Evolutionary conservation across 2,797 vertebrate species (phyloP), one percentile per base, ranked within the genome.

Genomic region (Percopsis omiscomaycus): DNA sequence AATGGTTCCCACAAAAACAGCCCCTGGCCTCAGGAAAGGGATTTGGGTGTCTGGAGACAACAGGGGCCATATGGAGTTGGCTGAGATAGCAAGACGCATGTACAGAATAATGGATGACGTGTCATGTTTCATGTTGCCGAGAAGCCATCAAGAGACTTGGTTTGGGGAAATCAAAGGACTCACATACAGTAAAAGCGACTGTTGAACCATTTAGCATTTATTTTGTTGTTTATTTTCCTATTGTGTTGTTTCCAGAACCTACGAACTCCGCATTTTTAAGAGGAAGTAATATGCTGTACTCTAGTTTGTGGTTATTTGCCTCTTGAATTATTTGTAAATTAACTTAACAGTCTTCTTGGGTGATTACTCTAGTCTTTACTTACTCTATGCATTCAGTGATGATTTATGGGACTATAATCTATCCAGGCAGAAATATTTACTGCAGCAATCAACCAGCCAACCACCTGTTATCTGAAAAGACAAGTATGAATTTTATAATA

Each of bases 71-170:
- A 93, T 94, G 93, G 92, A 93, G 89, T 75, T 45, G 86, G 90
- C 89, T 84, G 85, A 88, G 89, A 91, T 88, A 89, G 91, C 89
- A 85, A 82, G 88, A 85, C 90, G 86, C 87, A 91, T 86, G 84
- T 91, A 89, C 89, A 91, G 91, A 93, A 93, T 94, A 93, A 94
- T 94, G 88, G 91, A 94, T 94, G 93, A 92, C 74, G 89, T 94
- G 92, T 93, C 93, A 92, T 93, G 92, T 94, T 93, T 92, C 90
- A 91, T 93, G 92, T 91, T 91, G 92, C 90, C 58, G 86, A 85
- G 89, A 83, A 86, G 89, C 89, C 91, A 82, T 93, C 93, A 92
- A 90, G 91, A 92, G 91, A 91, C 88, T 83, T 59, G 74, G 90
- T 88, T 91, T 87, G 84, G 92, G 92, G 92, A 92, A 93, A 92